These are phyloP conservation scores for Drosophila infuscata DNA, from an alignment of 2,888 invertebrate genomes.

Conservation along the genomic window DNA sequence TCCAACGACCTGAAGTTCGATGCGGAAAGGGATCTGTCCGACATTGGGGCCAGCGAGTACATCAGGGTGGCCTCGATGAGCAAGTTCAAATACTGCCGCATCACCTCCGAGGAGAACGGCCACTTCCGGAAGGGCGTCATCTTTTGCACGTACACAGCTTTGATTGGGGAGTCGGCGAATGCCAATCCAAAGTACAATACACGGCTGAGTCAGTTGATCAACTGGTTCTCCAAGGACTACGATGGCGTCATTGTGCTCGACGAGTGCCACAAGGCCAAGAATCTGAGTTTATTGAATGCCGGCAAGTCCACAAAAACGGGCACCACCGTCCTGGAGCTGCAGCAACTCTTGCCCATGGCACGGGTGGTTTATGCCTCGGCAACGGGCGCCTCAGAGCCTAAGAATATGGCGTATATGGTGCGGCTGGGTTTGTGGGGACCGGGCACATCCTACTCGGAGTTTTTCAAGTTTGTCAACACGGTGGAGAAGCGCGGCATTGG, in stretches of 20 bases:
- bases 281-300: slow-evolving; percentile 97
- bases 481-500: slow-evolving; percentile 99
- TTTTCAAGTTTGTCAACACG: slow-evolving; percentile 97
- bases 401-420: slow-evolving; percentile 99
- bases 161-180: slow-evolving; percentile 98
- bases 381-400: slow-evolving; percentile 98
- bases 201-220: slow-evolving; percentile 96
- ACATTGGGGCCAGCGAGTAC: slow-evolving; percentile 94
- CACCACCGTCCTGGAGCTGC: slow-evolving; percentile 96
- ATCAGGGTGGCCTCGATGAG: slow-evolving; percentile 95
- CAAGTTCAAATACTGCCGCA: slow-evolving; percentile 99
- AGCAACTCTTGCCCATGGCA: slow-evolving; percentile 96
- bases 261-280: slow-evolving; percentile 99
- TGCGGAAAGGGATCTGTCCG: slow-evolving; percentile 96
- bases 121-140: slow-evolving; percentile 97
- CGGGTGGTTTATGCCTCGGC: slow-evolving; percentile 98
- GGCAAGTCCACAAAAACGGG: slow-evolving; percentile 99
- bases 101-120: slow-evolving; percentile 89
- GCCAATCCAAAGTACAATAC: slow-evolving; percentile 89
- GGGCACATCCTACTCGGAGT: slow-evolving; percentile 97
- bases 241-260: slow-evolving; percentile 98
- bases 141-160: slow-evolving; percentile 98
- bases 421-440: slow-evolving; percentile 98
- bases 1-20: slow-evolving; percentile 99
- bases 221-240: slow-evolving; percentile 97